phyloP scores from a whole-genome alignment of 2,888 invertebrate species.

The Allygus modestus region DNA sequence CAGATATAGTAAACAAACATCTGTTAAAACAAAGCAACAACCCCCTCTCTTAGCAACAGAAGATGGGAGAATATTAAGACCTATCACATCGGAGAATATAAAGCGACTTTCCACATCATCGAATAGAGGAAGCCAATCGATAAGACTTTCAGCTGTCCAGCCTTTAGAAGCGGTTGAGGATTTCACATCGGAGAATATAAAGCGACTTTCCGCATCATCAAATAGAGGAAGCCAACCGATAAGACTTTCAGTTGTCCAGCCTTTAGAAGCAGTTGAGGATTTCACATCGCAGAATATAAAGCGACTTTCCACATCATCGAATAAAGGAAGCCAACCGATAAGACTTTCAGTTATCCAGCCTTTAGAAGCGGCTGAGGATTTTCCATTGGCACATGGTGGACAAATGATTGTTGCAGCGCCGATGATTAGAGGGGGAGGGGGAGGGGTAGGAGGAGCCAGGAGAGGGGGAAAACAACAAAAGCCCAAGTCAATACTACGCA shows the following conservation, averaged over 20 bases:
- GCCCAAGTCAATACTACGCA: not conserved
- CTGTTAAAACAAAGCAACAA: not conserved
- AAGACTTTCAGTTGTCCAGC: not conserved
- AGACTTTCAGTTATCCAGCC: not conserved
- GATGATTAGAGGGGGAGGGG: slow-evolving; percentile 25
- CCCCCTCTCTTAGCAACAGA: not conserved
- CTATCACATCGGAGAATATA: not conserved
- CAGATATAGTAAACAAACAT: not conserved
- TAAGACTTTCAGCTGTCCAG: not conserved
- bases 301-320: no score
- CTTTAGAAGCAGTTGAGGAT: not conserved
- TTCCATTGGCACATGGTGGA: not conserved
- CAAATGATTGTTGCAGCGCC: not conserved
- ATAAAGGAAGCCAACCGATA: not conserved
- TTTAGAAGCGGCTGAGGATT: not conserved
- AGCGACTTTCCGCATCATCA: no score
- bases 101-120: no score
- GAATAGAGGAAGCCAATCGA: not conserved
- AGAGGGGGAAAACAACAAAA: not conserved
- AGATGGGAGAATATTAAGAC: slow-evolving; percentile 6
- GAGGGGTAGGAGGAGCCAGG: not conserved
- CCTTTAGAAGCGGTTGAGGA: not conserved
- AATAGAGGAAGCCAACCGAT: not conserved
- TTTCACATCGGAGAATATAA: not conserved
- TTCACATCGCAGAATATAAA: not conserved